Evolutionary conservation across 53 echinoderm and acorn worm species (phyloP).

Genomic region (Zoroaster sp.): DNA sequence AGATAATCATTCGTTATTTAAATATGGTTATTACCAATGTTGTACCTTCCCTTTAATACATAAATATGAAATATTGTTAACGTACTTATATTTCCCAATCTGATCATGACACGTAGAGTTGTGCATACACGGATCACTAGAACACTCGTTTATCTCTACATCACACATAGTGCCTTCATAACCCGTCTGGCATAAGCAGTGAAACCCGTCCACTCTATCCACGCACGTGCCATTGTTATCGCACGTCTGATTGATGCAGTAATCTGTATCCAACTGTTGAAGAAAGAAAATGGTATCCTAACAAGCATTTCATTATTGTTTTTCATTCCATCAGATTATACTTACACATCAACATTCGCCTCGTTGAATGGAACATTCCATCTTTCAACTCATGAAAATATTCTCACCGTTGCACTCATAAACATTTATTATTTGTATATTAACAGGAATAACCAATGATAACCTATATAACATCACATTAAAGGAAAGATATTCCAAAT

Average conservation of each 20-base stretch:
- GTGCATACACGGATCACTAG: slow-evolving; percentile 68
- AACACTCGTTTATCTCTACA: slow-evolving; percentile 79
- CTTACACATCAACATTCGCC: no score
- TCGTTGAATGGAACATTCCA: no score
- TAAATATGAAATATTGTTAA: neutral
- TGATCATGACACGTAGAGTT: slow-evolving; percentile 82
- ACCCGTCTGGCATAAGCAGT: slow-evolving; percentile 82
- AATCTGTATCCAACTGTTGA: slow-evolving; percentile 61
- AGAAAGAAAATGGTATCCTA: neutral
- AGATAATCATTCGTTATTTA: no score
- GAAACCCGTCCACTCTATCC: slow-evolving; percentile 77
- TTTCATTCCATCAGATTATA: no score
- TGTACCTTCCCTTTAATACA: no score
- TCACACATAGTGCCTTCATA: slow-evolving; percentile 71
- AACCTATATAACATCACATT: no score
- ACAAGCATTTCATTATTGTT: neutral
- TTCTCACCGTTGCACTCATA: no score
- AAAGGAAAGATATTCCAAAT: no score
- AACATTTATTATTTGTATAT: no score
- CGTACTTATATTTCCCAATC: slow-evolving; percentile 28
- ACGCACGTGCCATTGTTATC: slow-evolving; percentile 67
- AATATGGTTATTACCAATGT: no score
- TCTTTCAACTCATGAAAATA: no score
- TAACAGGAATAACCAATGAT: no score
- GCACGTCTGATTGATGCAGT: slow-evolving; percentile 69